Percentiles rank a stretch among this genome's conserved stretches.
Evolutionary conservation across 2,888 invertebrate species (phyloP).

Genomic region (Aleiodes alternator): DNA sequence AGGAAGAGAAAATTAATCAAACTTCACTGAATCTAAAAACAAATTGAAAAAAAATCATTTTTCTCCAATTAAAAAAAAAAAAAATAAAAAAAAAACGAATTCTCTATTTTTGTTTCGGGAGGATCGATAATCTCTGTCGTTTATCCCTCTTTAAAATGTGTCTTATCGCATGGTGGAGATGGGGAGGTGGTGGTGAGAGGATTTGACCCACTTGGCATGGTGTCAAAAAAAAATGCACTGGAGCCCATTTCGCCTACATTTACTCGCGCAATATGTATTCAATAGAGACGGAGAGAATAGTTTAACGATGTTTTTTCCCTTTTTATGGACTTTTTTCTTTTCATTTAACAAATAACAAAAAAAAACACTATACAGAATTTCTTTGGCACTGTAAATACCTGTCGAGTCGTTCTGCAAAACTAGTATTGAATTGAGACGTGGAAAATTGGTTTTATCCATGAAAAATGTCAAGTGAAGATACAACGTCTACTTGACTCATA

Average conservation of each 20-base stretch:
- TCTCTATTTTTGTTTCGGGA: not conserved
- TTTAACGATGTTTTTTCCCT: slow-evolving; percentile 21
- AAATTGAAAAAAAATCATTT: too few species aligned
- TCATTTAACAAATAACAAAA: too few species aligned
- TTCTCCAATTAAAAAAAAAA: not conserved
- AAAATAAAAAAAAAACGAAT: not conserved
- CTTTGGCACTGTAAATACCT: not conserved
- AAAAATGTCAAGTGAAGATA: slow-evolving; percentile 4
- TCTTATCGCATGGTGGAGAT: slow-evolving; percentile 27
- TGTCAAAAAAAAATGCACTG: slow-evolving; percentile 46
- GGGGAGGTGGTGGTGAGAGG: not conserved
- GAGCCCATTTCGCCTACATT: slow-evolving; percentile 20
- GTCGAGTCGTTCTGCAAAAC: not conserved
- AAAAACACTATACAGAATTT: not conserved
- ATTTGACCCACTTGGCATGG: slow-evolving; percentile 52
- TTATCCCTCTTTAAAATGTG: slow-evolving; percentile 30
- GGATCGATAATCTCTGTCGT: slow-evolving; percentile 36
- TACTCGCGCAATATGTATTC: slow-evolving; percentile 9
- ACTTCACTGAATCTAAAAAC: too few species aligned
- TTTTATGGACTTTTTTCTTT: not conserved
- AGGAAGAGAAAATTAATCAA: too few species aligned
- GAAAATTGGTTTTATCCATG: slow-evolving; percentile 6
- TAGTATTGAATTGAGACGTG: slow-evolving; percentile 9
- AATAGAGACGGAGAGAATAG: slow-evolving; percentile 8
- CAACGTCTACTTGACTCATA: not conserved